These are phyloP conservation scores for Leptinotarsa defecta DNA, from an alignment of 1,140 invertebrate genomes.

Conservation along the genomic window DNA sequence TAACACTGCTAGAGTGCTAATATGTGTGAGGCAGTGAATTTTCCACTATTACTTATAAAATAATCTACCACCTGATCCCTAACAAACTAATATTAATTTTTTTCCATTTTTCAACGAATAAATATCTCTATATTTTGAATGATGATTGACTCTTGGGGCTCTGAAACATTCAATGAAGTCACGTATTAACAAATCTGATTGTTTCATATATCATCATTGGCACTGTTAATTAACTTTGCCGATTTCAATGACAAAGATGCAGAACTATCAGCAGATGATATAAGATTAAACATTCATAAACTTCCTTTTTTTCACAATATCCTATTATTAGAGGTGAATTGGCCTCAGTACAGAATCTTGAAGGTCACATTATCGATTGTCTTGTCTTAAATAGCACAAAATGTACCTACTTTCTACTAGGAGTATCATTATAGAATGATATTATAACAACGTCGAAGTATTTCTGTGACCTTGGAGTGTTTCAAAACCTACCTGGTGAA, in stretches of 20 bases:
- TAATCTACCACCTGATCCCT: too few species aligned
- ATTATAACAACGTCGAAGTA: neutral
- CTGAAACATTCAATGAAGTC: neutral
- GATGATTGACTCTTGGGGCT: neutral
- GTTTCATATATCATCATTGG: neutral
- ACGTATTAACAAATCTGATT: neutral
- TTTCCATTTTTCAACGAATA: too few species aligned
- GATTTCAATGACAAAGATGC: neutral
- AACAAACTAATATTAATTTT: too few species aligned
- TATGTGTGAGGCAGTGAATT: too few species aligned
- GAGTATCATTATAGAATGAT: neutral
- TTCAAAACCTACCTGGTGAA: neutral
- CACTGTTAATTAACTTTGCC: neutral
- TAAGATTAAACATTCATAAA: neutral
- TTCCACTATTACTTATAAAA: too few species aligned
- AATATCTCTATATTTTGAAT: too few species aligned
- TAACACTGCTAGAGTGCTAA: too few species aligned
- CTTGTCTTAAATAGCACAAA: constrained; percentile 4
- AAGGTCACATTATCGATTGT: neutral
- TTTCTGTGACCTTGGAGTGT: neutral
- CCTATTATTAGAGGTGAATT: neutral
- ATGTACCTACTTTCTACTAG: neutral
- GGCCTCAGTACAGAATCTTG: constrained; percentile 1
- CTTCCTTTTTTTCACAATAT: neutral
- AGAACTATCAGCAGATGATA: neutral